A percentile compares a stretch with the other conserved stretches of the same genome.
These are phyloP conservation scores for Bellardia bayeri DNA, from an alignment of 2,888 invertebrate genomes.

Conservation along the genomic window DNA sequence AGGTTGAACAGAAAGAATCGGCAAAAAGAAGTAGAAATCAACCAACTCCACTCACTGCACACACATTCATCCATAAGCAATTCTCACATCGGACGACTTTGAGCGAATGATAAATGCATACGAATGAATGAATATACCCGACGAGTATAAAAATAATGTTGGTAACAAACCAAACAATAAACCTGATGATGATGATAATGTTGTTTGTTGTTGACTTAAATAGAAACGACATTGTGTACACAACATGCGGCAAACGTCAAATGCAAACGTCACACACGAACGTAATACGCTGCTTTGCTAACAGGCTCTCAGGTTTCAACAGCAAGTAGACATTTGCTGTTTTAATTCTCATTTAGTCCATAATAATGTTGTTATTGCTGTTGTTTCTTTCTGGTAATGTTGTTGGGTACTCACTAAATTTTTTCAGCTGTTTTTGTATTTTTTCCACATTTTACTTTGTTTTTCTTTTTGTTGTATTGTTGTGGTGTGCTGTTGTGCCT, in stretches of 20 bases:
- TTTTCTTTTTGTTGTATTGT: slow-evolving; percentile 2
- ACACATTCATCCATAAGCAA: not conserved
- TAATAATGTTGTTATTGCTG: slow-evolving; percentile 23
- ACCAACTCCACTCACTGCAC: not conserved
- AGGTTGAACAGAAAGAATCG: not conserved
- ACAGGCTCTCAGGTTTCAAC: slow-evolving; percentile 79
- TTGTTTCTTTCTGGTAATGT: slow-evolving; percentile 27
- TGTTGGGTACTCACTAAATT: slow-evolving; percentile 29
- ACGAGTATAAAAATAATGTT: slow-evolving; percentile 12
- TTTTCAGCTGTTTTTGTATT: slow-evolving; percentile 10
- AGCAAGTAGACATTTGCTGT: slow-evolving; percentile 38
- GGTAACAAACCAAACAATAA: slow-evolving; percentile 1
- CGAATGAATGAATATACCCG: not conserved
- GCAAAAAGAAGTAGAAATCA: slow-evolving; percentile 17
- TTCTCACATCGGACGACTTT: slow-evolving; percentile 18
- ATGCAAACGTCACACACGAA: slow-evolving; percentile 82
- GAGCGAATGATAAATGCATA: not conserved
- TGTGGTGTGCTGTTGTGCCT: slow-evolving; percentile 32
- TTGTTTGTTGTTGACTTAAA: slow-evolving; percentile 35
- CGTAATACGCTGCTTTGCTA: slow-evolving; percentile 80
- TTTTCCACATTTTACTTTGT: slow-evolving; percentile 37
- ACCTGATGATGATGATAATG: slow-evolving; percentile 14
- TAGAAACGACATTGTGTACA: slow-evolving; percentile 47
- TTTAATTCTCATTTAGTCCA: slow-evolving; percentile 37
- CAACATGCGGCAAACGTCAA: slow-evolving; percentile 70